Base-by-base conservation (phyloP, 2,888 invertebrate species). In the Rotaria macrura region DNA sequence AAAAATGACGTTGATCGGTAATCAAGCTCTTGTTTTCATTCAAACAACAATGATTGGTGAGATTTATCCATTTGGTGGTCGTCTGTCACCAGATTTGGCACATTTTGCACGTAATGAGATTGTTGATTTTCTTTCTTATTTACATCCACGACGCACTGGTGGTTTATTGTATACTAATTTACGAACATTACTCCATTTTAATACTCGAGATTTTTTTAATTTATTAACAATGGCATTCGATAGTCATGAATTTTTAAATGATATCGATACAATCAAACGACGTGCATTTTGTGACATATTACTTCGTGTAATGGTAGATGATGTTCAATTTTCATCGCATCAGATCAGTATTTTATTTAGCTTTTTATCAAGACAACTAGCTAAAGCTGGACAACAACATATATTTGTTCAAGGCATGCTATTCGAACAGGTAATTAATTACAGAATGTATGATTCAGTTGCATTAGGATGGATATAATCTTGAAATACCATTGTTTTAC, bases 241-340 rank as follows among this genome's bases (percentile, higher is more conserved):
- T 43, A 43, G 43, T 79, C n/a, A 79, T 20, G 79, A 79, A 25
- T 79, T 79, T 43, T 79, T 79, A 79, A 40, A 79, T n/a, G 79
- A 40, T 79, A 14, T 79, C n/a, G 43, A 79, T 79, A 79, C n/a
- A 43, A 6, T 43, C 4, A 79, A 79, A 79, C 43, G 79, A 43
- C 79, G 79, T n/a, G 79, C 79, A n/a, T 79, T 79, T 79, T 79
- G 40, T 43, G 79, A 79, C n/a, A 79, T 79, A 43, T 79, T 79
- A 79, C 12, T 79, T 12, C 40, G 79, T 43, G 79, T 79, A 10
- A 79, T 79, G 79, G 79, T 79, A 9, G 79, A 79, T 43, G 79
- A 79, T 79, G 43, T 79, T 25, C 43, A 40, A 43, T 79, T 79
- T 43, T 43, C 79, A 10, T 79, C 79, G 1, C 23, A 79, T 79